phyloP scores from a whole-genome alignment of 2,888 invertebrate genomes.

The Drepanosiphum platanoidis region DNA sequence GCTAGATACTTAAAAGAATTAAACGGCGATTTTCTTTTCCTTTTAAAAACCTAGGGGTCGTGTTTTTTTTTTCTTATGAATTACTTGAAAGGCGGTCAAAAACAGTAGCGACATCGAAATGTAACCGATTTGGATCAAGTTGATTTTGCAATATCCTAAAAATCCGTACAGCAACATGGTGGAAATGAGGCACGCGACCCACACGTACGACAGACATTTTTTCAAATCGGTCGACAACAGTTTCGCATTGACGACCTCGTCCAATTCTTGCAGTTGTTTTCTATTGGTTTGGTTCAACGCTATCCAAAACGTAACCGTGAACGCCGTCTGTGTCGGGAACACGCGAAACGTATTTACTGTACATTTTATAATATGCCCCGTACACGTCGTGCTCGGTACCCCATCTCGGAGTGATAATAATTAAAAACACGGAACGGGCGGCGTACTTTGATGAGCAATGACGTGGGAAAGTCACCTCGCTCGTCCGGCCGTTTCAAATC shows the following conservation, averaged over 20 bases:
- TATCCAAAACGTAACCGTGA: slow-evolving; percentile 16
- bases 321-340: slow-evolving; percentile 9
- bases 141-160: not conserved
- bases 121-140: slow-evolving; percentile 35
- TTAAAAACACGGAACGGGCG: too few relatives aligned
- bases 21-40: too few relatives aligned
- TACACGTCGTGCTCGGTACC: too few relatives aligned
- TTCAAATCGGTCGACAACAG: not conserved
- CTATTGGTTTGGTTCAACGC: not conserved
- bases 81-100: slow-evolving; percentile 37
- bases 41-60: too few relatives aligned
- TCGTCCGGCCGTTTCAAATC: not conserved
- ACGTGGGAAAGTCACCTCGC: not conserved
- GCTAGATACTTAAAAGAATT: too few relatives aligned
- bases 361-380: too few relatives aligned
- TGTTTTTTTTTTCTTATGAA: too few relatives aligned
- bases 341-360: not conserved
- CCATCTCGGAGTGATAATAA: too few relatives aligned
- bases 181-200: not conserved
- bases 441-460: slow-evolving; percentile 22
- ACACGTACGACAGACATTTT: not conserved
- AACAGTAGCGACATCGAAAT: slow-evolving; percentile 21
- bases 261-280: not conserved
- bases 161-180: slow-evolving; percentile 18
- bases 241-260: not conserved